These are phyloP conservation scores for Holacanthus passer DNA, from an alignment of 2,113 vertebrate species.

Conservation along the genomic window DNA sequence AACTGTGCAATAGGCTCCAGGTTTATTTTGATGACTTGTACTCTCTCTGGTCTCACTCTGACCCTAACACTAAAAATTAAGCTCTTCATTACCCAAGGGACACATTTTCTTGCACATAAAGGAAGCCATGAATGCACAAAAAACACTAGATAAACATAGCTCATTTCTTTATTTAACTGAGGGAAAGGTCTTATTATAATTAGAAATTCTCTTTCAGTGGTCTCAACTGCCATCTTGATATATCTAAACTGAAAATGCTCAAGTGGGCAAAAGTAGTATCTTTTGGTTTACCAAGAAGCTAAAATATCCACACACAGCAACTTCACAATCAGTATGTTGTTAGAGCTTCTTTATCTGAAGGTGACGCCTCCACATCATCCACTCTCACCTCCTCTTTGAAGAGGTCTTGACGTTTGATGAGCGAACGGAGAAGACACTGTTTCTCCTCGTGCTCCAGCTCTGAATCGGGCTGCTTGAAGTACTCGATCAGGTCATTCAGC, in stretches of 20 bases:
- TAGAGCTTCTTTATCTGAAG: background rate
- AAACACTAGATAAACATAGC: background rate
- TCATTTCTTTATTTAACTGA: background rate
- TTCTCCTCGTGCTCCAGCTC: slow-evolving; percentile 95
- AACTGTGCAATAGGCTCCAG: background rate
- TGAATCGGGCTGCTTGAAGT: slow-evolving; percentile 93
- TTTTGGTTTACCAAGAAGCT: background rate
- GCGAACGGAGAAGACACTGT: slow-evolving; percentile 93
- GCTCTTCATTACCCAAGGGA: background rate
- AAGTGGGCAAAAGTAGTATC: background rate
- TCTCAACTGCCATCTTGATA: background rate
- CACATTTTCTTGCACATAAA: background rate
- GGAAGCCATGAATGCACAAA: background rate
- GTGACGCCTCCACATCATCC: background rate
- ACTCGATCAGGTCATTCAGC: slow-evolving; percentile 94
- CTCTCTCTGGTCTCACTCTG: background rate
- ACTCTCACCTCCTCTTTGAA: slow-evolving; percentile 95
- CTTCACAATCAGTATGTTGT: background rate
- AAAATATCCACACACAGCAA: background rate
- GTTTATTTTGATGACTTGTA: background rate
- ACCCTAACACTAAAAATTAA: background rate
- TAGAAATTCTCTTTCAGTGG: background rate
- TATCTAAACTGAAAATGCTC: background rate
- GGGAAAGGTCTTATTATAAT: background rate
- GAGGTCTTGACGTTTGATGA: slow-evolving; percentile 97